Evolutionary conservation across 2,797 vertebrate species (phyloP).

Genomic region (Crocidura indochinensis): DNA sequence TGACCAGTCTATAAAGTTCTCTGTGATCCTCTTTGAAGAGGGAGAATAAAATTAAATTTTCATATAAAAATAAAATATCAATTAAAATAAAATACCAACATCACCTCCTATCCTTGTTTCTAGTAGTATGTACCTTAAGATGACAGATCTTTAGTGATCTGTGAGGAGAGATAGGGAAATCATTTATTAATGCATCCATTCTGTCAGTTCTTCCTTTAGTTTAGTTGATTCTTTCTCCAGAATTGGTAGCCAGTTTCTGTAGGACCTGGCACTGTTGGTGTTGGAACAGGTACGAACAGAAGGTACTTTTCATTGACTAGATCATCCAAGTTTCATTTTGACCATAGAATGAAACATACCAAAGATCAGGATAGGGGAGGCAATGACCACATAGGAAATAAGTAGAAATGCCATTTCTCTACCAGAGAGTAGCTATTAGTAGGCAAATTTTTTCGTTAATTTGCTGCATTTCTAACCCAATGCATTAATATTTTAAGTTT

Average conservation of each 20-base stretch:
- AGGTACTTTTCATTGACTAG: neutral
- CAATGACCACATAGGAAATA: neutral
- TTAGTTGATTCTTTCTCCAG: neutral
- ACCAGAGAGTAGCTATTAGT: neutral
- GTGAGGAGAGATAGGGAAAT: neutral
- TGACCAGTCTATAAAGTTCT: neutral
- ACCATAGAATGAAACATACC: neutral
- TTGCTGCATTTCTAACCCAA: slow-evolving; percentile 24
- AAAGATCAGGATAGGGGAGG: neutral
- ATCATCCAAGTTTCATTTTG: neutral
- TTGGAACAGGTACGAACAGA: neutral
- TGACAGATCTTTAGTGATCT: neutral
- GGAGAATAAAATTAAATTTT: neutral
- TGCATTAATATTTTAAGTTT: slow-evolving; percentile 13
- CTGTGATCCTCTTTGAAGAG: slow-evolving; percentile 57
- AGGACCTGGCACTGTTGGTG: neutral
- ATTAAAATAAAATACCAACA: neutral
- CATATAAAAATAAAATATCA: neutral
- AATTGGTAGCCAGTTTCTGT: neutral
- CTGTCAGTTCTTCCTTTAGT: slow-evolving; percentile 7
- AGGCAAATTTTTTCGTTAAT: neutral
- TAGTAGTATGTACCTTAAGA: neutral
- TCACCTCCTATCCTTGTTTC: neutral
- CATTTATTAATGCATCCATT: neutral
- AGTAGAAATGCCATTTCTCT: neutral